Base-by-base conservation (phyloP, 1,140 invertebrate species). In the Drusus annulatus region DNA sequence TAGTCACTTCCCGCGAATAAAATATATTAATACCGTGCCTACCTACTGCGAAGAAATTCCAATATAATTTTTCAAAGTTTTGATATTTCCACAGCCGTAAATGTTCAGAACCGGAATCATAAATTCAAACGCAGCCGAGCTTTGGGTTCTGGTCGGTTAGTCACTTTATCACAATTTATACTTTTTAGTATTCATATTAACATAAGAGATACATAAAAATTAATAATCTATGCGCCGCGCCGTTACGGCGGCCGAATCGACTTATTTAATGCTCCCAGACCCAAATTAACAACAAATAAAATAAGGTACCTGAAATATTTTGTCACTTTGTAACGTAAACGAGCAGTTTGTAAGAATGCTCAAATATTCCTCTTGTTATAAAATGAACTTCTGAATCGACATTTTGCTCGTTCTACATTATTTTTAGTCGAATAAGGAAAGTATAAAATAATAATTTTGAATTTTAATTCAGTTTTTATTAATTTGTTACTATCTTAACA, bases 141-240 rank as follows among this genome's bases (percentile, higher is more conserved):
- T 50, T 45, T 50, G 17, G 68, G 68, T 2, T 8, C 45, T 45
- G 68, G 68, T 50, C 68, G 51, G 68, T 71, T 71, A 51, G 68
- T 71, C 68, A 71, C 68, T 21, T 51, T 71, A 71, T 71, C 19
- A 51, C 68, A 71, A 71, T 71, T 71, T 71, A 71, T 71, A 51
- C 19, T 50, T 51, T 71, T 51, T 71, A 71, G 31, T 28, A 51
- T 45, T 25, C 68, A 16, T 19, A 71, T 71, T 71, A 71, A 51
- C 68, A 71, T 71, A 51, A 17, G 68, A 51, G 45, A 71, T 23
- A 50, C 68, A 71, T 71, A 71, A 71, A 71, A 71, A 71, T 71
- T 71, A 71, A 71, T 71, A 71, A 71, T 71, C 68, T 71, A 71
- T 71, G 68, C 68, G 31, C 36, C 36, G 36, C 36, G 36, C 6